A percentile compares a stretch with the other conserved stretches of the same genome.
Evolutionary conservation across 2,797 vertebrate species (phyloP).

Genomic region (Bovichtus diacanthus): DNA sequence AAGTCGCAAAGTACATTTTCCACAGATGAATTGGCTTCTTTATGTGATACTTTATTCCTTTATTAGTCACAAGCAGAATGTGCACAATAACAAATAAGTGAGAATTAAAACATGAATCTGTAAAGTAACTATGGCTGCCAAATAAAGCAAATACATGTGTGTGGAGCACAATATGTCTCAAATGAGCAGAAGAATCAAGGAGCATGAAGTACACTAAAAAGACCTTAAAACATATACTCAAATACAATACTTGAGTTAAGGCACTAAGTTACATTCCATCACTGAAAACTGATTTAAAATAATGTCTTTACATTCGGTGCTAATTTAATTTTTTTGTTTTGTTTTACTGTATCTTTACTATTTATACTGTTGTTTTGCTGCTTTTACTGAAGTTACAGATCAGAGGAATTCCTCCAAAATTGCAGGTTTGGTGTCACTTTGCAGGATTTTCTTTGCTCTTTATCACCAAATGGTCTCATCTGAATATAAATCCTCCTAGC

Average conservation of each 20-base stretch:
- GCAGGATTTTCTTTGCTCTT: background rate
- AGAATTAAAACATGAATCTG: background rate
- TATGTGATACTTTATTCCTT: background rate
- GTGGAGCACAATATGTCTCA: too few species aligned
- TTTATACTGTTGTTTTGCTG: background rate
- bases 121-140: background rate
- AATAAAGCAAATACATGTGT: background rate
- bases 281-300: background rate
- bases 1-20: background rate
- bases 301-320: too few species aligned
- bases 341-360: background rate
- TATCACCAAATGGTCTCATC: slow-evolving; percentile 12
- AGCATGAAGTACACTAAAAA: too few species aligned
- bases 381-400: background rate
- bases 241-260: background rate
- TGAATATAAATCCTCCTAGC: slow-evolving; percentile 13
- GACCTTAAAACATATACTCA: background rate
- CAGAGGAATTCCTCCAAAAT: background rate
- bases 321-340: too few species aligned
- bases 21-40: too few species aligned
- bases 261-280: background rate
- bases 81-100: too few species aligned
- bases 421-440: background rate
- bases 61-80: too few species aligned
- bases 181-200: too few species aligned